A percentile compares a stretch with the other conserved stretches of the same genome.
Conservation (phyloP, 2,888 invertebrate genomes). For the Ophion obscuratus region DNA sequence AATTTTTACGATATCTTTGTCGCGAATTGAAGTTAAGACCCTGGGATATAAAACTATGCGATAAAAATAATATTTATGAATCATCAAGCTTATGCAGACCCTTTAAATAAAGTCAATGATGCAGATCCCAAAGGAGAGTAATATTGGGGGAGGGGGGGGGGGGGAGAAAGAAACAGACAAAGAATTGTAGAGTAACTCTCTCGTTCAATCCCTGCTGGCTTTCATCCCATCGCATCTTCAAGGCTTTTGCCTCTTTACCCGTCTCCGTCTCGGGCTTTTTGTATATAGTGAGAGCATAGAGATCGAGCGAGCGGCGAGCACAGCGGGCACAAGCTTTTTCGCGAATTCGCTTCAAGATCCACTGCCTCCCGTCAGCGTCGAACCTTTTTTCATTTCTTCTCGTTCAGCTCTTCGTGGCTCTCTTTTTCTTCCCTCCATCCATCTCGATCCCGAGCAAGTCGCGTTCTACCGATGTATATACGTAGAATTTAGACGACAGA, state of each 20-base stretch:
- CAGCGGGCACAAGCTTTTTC: constrained; percentile 36
- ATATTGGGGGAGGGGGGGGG: neutral
- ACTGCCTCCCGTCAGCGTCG: constrained; percentile 15
- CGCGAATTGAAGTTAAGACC: no score
- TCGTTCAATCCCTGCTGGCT: constrained; percentile 55
- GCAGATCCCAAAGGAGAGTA: neutral
- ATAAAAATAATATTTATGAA: neutral
- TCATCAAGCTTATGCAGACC: neutral
- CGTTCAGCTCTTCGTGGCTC: constrained; percentile 34
- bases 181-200: constrained; percentile 35
- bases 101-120: neutral
- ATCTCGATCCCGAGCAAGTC: constrained; percentile 35
- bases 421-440: constrained; percentile 42
- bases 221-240: constrained; percentile 60
- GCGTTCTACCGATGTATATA: constrained; percentile 63
- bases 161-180: neutral
- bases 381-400: constrained; percentile 26
- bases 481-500: constrained; percentile 61
- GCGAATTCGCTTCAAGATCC: constrained; percentile 62
- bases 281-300: constrained; percentile 39
- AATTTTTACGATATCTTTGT: no score
- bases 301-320: constrained; percentile 49
- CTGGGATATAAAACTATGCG: no score
- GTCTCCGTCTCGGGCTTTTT: constrained; percentile 31
- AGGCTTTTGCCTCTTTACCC: constrained; percentile 48